Base-by-base conservation (phyloP, 2,888 invertebrate genomes). In the Erebia aethiops region DNA sequence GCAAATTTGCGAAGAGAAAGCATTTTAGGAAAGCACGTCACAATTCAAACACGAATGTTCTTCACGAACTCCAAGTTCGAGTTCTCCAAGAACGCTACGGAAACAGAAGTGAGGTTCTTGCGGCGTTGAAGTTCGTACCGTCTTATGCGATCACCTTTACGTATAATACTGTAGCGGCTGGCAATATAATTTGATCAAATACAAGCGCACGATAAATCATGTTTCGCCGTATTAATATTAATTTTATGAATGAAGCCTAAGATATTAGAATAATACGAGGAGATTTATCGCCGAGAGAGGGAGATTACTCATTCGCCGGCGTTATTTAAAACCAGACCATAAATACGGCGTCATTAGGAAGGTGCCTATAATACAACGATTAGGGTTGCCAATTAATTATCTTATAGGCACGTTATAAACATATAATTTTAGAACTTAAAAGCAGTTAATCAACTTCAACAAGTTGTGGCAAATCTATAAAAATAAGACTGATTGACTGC, bases 161-260 rank as follows among this genome's bases (percentile, higher is more conserved):
- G 43, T 2, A 43, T 9, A 43, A 43, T 43, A 62, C 21, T 46
- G 62, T 62, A 62, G 62, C 62, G 21, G 54, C 67, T 54, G 64
- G 64, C 60, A 70, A 67, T 43, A 71, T 73, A 73, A 73, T 68
- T 54, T 69, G 65, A 65, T 57, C 63, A 56, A 71, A 69, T 65
- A 65, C 66, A 71, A 57, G 69, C 62, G 35, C 63, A 54, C 62
- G 73, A 73, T 73, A 73, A 73, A 73, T 73, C 69, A 73, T 62
- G 62, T 63, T 69, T 58, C 71, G 62, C 66, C 26, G 63, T 69
- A 62, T 71, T 73, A 74, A 74, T 74, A 74, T 71, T 69, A 69
- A 67, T 71, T 73, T 74, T 73, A 69, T 74, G 73, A 74, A 71
- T 71, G 73, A 74, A 74, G 64, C 67, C 60, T 56, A 65, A 65